Percentiles rank a stretch among this genome's conserved stretches.
phyloP scores from a whole-genome alignment of 92 coral and sea anemone genomes.

The Zoanthus gigantus region DNA sequence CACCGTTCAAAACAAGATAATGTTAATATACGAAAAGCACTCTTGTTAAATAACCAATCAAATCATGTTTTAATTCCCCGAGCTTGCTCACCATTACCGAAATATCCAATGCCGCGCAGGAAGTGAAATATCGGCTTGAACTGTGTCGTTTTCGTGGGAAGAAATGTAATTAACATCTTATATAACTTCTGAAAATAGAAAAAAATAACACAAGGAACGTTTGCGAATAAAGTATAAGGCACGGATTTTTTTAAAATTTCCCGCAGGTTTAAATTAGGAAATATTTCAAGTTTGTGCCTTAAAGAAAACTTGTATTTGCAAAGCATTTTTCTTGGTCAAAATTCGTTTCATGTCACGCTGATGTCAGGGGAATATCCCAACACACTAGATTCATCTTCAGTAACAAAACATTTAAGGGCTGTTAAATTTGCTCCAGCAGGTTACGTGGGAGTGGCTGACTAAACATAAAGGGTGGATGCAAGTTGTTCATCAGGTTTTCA shows the following conservation, averaged over 20 bases:
- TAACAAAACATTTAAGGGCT: not conserved
- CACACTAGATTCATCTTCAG: not conserved
- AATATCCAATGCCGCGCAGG: not conserved
- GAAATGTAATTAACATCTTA: not conserved
- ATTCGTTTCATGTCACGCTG: not conserved
- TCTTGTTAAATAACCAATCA: not conserved
- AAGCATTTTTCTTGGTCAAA: not conserved
- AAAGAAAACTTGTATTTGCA: not conserved
- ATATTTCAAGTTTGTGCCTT: not conserved
- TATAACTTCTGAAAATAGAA: not conserved
- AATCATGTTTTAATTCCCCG: not conserved
- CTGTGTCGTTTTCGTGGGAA: not conserved
- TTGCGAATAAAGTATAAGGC: not conserved
- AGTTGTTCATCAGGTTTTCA: not conserved
- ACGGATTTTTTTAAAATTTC: not conserved
- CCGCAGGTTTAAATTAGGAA: not conserved
- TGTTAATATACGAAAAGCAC: not conserved
- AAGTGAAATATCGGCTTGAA: not conserved
- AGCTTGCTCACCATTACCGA: not conserved
- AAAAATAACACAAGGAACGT: not conserved
- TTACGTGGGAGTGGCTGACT: not conserved
- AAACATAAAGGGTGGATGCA: not conserved
- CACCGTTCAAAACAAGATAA: no score
- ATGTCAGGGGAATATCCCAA: not conserved
- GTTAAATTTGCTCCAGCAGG: not conserved